Percentiles rank a stretch among this genome's conserved stretches.
Evolutionary conservation across 1,140 invertebrate species (phyloP).

Genomic region (Coboldia fuscipes): DNA sequence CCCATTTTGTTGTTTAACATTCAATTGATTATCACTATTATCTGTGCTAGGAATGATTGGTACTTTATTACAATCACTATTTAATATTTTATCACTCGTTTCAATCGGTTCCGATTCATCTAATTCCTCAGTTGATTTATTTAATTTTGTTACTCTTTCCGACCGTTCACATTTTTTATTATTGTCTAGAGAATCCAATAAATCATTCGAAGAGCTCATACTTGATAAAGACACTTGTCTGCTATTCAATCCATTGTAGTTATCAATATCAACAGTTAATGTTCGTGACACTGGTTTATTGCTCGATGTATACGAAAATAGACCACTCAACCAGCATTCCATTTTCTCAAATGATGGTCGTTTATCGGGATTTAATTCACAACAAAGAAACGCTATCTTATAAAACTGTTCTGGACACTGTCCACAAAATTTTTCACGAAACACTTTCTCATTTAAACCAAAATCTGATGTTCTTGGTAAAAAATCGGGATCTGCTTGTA

Average conservation of each 20-base stretch:
- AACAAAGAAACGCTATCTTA: slow-evolving; percentile 69
- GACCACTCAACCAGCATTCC: not conserved
- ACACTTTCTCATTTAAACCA: slow-evolving; percentile 69
- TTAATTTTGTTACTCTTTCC: no score
- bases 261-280: no score
- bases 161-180: no score
- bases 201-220: no score
- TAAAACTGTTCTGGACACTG: slow-evolving; percentile 74
- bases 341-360: slow-evolving; percentile 12
- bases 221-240: no score
- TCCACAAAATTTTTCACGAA: slow-evolving; percentile 72
- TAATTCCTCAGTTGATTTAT: no score
- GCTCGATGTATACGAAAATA: not conserved
- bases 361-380: slow-evolving; percentile 70
- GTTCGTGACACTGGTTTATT: not conserved
- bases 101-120: no score
- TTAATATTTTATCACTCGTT: no score
- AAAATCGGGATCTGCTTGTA: slow-evolving; percentile 82
- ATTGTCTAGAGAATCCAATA: no score
- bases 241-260: no score
- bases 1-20: not conserved
- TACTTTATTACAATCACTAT: not conserved
- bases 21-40: not conserved
- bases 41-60: not conserved
- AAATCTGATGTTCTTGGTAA: slow-evolving; percentile 77